Percentiles rank a stretch among this genome's conserved stretches.
These are phyloP conservation scores for Drosophila cracens DNA, from an alignment of 2,888 invertebrate genomes.

Conservation along the genomic window DNA sequence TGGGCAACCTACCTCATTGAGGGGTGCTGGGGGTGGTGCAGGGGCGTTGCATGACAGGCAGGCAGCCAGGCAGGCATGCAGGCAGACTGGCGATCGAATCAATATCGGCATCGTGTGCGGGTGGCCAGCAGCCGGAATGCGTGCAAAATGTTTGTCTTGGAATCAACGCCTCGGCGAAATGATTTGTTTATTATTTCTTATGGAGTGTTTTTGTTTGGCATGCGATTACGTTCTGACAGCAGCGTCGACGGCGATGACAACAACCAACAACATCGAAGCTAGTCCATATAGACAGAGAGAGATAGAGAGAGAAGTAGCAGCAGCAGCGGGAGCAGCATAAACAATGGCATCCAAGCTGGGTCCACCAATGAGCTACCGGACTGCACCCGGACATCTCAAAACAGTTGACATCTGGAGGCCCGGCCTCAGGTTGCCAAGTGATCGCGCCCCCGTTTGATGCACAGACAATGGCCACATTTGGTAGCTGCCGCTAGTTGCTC, in stretches of 20 bases:
- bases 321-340: conserved; percentile 29
- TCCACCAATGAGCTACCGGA: conserved; percentile 69
- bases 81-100: conserved; percentile 63
- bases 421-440: conserved; percentile 40
- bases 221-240: conserved; percentile 70
- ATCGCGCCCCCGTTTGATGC: conserved; percentile 44
- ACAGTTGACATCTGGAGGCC: conserved; percentile 64
- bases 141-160: conserved; percentile 57
- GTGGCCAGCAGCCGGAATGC: conserved; percentile 56
- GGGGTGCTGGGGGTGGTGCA: background rate
- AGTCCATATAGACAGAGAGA: conserved; percentile 59
- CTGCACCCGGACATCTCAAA: conserved; percentile 50
- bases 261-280: conserved; percentile 27
- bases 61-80: conserved; percentile 36
- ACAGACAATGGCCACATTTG: conserved; percentile 65
- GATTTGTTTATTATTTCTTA: conserved; percentile 80
- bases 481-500: conserved; percentile 24
- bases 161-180: conserved; percentile 52
- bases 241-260: conserved; percentile 15
- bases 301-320: background rate
- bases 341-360: conserved; percentile 60
- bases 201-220: conserved; percentile 81
- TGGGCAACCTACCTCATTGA: conserved; percentile 46
- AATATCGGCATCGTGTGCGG: conserved; percentile 71
- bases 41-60: conserved; percentile 3